These are phyloP conservation scores for Spheniscus humboldti DNA, from an alignment of 2,797 vertebrate genomes.

Conservation along the genomic window DNA sequence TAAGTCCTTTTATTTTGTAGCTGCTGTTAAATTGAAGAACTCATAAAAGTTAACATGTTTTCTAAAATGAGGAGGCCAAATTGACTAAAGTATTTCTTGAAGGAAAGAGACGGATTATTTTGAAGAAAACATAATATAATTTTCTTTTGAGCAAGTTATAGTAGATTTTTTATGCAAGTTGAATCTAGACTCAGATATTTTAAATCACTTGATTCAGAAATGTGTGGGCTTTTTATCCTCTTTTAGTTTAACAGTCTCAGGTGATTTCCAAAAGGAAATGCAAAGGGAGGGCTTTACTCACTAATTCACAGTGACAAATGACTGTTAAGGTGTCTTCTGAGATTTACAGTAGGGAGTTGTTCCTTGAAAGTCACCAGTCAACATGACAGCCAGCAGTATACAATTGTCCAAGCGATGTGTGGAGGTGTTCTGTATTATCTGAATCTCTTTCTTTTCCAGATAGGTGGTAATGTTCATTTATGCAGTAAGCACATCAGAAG, in stretches of 20 bases:
- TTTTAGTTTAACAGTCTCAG: slow-evolving; percentile 21
- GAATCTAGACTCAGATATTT: slow-evolving; percentile 14
- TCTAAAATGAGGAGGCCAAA: background rate
- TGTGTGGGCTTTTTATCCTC: background rate
- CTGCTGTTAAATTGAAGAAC: background rate
- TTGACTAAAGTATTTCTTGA: background rate
- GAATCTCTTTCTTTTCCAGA: background rate
- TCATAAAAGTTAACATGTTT: background rate
- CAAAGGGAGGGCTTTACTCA: slow-evolving; percentile 30
- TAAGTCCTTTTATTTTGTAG: background rate
- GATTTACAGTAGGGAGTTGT: slow-evolving; percentile 9
- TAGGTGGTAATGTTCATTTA: background rate
- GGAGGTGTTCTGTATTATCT: slow-evolving; percentile 10
- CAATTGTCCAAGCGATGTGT: slow-evolving; percentile 18
- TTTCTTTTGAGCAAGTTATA: slow-evolving; percentile 18
- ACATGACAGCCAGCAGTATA: slow-evolving; percentile 7
- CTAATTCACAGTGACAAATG: slow-evolving; percentile 53
- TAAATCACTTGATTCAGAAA: slow-evolving; percentile 24
- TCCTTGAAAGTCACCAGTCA: slow-evolving; percentile 39
- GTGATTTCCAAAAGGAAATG: slow-evolving; percentile 42
- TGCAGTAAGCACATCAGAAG: background rate
- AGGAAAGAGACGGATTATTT: background rate
- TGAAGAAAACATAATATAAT: background rate
- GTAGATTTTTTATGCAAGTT: background rate
- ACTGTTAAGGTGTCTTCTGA: slow-evolving; percentile 47